Conservation (phyloP, 2,113 vertebrate species). For the Pelvicachromis taeniatus region DNA sequence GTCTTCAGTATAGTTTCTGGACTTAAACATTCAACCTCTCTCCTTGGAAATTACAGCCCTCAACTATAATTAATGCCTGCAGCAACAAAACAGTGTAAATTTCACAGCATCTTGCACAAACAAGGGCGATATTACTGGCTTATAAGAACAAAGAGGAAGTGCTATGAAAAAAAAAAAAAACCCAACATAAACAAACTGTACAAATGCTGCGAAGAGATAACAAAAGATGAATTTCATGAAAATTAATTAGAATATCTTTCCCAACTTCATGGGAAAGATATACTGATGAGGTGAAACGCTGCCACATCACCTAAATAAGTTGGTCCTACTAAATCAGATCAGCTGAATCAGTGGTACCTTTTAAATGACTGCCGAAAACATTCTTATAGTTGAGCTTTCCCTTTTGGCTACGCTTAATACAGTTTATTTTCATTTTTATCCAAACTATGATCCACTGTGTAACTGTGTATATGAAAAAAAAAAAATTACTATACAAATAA, state of each 20-base stretch:
- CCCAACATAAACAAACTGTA: background rate
- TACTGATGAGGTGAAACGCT: background rate
- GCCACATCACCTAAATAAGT: background rate
- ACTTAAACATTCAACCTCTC: background rate
- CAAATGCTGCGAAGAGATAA: background rate
- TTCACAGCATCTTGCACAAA: background rate
- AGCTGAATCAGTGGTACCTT: background rate
- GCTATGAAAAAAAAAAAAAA: background rate
- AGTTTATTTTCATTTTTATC: background rate
- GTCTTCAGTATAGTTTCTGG: background rate
- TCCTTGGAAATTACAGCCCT: background rate
- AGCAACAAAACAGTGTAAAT: background rate
- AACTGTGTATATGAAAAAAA: background rate
- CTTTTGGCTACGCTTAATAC: background rate
- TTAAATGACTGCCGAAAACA: background rate
- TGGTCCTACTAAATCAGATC: background rate
- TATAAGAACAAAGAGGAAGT: background rate
- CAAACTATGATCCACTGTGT: background rate
- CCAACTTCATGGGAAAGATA: background rate
- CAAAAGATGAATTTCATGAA: background rate
- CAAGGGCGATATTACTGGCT: background rate
- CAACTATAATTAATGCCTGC: background rate
- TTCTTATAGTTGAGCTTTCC: background rate
- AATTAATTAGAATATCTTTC: background rate
- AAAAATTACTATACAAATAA: background rate